These are phyloP conservation scores for Syngnathus scovelli DNA, from an alignment of 2,113 vertebrate species.

Conservation along the genomic window DNA sequence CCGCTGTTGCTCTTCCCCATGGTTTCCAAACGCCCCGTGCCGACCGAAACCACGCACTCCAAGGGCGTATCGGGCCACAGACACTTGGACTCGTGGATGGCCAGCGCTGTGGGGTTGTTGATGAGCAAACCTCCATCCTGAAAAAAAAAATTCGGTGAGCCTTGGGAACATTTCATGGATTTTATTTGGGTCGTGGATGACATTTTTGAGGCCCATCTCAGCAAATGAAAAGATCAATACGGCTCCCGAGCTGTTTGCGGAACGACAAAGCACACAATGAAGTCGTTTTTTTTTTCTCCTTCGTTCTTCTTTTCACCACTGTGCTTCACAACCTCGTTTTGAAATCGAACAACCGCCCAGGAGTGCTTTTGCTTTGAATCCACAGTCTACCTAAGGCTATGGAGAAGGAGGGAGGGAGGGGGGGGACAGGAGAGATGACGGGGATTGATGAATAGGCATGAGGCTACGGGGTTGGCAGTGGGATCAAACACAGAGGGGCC, in stretches of 20 bases:
- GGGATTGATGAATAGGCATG: slow-evolving; percentile 67
- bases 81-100: slow-evolving; percentile 88
- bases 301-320: neutral
- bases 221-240: slow-evolving; percentile 10
- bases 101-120: slow-evolving; percentile 91
- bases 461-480: slow-evolving; percentile 54
- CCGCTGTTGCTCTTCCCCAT: slow-evolving; percentile 64
- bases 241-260: slow-evolving; percentile 14
- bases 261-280: slow-evolving; percentile 25
- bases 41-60: slow-evolving; percentile 89
- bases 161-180: slow-evolving; percentile 22
- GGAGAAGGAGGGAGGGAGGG: slow-evolving; percentile 11
- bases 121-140: slow-evolving; percentile 94
- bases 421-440: slow-evolving; percentile 38
- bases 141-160: slow-evolving; percentile 22
- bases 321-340: slow-evolving; percentile 38
- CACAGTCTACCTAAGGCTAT: slow-evolving; percentile 49
- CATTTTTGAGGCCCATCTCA: slow-evolving; percentile 30
- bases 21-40: slow-evolving; percentile 83
- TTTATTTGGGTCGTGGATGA: neutral
- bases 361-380: slow-evolving; percentile 51
- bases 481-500: slow-evolving; percentile 63
- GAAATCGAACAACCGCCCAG: slow-evolving; percentile 49
- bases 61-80: slow-evolving; percentile 87
- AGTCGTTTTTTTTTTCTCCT: neutral